Conservation (phyloP, 64 coral and sea anemone species). For the Pocillopora damicornis region DNA sequence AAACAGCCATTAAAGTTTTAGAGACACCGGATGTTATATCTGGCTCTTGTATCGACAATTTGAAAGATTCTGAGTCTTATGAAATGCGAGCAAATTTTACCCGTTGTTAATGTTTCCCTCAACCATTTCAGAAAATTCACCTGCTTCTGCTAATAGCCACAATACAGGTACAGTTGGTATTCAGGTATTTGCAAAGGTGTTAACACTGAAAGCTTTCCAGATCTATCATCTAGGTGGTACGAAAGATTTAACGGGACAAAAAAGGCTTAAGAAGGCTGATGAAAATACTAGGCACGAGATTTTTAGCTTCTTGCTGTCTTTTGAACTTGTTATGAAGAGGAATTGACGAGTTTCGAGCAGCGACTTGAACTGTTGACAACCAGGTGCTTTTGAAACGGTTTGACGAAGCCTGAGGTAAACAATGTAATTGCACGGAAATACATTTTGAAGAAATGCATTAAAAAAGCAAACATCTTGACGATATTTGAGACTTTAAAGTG, state of each 20-base stretch:
- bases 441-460: slow-evolving; percentile 78
- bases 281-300: slow-evolving; percentile 14
- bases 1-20: background rate
- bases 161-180: slow-evolving; percentile 76
- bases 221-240: slow-evolving; percentile 52
- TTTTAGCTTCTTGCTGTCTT: background rate
- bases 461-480: slow-evolving; percentile 94
- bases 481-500: slow-evolving; percentile 70
- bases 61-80: background rate
- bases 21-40: slow-evolving; percentile 11
- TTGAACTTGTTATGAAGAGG: background rate
- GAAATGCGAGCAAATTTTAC: slow-evolving; percentile 1
- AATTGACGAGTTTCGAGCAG: background rate
- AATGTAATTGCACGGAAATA: slow-evolving; percentile 97
- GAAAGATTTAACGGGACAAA: slow-evolving; percentile 63
- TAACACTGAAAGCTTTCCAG: slow-evolving; percentile 67
- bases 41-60: slow-evolving; percentile 5
- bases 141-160: slow-evolving; percentile 57
- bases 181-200: slow-evolving; percentile 88
- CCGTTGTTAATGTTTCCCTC: background rate
- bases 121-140: slow-evolving; percentile 46
- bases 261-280: slow-evolving; percentile 49
- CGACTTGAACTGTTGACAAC: slow-evolving; percentile 9
- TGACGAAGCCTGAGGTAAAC: slow-evolving; percentile 75
- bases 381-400: slow-evolving; percentile 83